Base-by-base conservation (phyloP, 2,113 vertebrate species). In the Willisornis vidua region DNA sequence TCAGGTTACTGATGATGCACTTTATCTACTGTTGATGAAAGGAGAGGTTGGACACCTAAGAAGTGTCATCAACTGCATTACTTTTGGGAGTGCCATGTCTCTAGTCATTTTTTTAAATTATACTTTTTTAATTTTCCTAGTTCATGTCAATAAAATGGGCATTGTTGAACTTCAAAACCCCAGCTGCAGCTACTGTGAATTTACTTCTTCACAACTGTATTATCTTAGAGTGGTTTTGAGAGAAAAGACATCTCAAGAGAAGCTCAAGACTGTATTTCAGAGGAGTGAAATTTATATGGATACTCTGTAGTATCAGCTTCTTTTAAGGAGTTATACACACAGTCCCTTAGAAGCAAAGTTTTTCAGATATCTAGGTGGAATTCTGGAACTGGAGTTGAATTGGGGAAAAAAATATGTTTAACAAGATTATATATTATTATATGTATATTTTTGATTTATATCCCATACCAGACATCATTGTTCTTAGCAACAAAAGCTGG, bases 401-500 rank as follows among this genome's bases (percentile, higher is more conserved):
- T 29, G 6, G 65, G 65, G 39, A 45, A 59, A 72, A 35, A 1
- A 0, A 1, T 58, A n/a, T 14, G 0, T 84, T 67, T 80, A 55
- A 43, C 15, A 31, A 8, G 2, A 13, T 91, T 41, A 24, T n/a
- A 11, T 45, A 25, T 67, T 74, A 70, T 74, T 46, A 29, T 51
- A 8, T 20, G 29, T 33, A 12, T 39, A 10, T 33, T 37, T 72
- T 78, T 29, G 41, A 14, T 33, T 23, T 22, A 28, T 33, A 71
- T 35, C 5, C 15, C 15, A 20, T 52, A 8, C 5, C 9, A 26
- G 65, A 25, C 28, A 13, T 46, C 0, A 0, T 4, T 24, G 2
- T 45, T 6, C 6, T 54, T 15, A 24, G 5, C 19, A 82, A 13
- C n/a, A 58, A 58, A 75, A 88, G 0, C 13, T 59, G 2, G 7